These are phyloP conservation scores for Scylla paramamosain DNA, from an alignment of 1,140 invertebrate genomes.

Conservation along the genomic window DNA sequence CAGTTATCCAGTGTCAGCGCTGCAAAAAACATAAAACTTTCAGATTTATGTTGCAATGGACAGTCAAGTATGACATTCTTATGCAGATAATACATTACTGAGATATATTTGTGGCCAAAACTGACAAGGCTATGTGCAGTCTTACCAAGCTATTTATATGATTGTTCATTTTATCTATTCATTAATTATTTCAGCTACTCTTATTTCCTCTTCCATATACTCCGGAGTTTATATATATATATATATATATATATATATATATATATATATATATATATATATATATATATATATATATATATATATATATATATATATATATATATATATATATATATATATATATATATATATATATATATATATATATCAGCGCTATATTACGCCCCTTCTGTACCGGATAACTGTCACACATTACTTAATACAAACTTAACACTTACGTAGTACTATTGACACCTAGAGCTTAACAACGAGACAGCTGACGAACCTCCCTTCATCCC, in stretches of 20 bases:
- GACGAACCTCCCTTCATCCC: too few species aligned
- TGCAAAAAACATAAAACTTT: too few species aligned
- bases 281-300: constrained; percentile 26
- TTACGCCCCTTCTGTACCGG: too few species aligned
- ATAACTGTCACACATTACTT: too few species aligned
- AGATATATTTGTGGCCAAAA: neutral
- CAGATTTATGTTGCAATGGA: too few species aligned
- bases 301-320: constrained; percentile 26
- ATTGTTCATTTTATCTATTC: neutral
- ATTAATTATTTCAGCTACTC: neutral
- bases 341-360: too few species aligned
- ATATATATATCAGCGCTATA: too few species aligned
- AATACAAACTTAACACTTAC: too few species aligned
- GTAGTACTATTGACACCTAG: too few species aligned
- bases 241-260: constrained; percentile 26
- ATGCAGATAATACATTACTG: neutral
- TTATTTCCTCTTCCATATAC: neutral
- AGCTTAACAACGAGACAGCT: too few species aligned
- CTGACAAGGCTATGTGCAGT: neutral
- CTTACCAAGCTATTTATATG: neutral
- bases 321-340: too few species aligned
- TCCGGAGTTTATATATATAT: neutral
- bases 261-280: constrained; percentile 26
- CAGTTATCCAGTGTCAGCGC: too few species aligned
- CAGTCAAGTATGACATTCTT: neutral